These are phyloP conservation scores for Hylaeus volcanicus DNA, from an alignment of 1,140 invertebrate genomes.

Conservation along the genomic window DNA sequence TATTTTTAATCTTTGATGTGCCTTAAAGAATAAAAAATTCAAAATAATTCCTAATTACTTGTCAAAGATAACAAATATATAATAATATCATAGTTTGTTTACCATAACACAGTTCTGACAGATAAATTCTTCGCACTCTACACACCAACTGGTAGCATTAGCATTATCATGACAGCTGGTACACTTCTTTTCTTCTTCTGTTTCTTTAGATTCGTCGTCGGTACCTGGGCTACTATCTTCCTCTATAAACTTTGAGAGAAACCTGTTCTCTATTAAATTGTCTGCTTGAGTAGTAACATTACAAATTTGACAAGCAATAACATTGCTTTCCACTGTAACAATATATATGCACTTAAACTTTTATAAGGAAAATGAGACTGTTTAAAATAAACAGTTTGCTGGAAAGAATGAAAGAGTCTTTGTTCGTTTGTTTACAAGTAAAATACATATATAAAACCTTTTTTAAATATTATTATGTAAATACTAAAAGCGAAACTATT, in stretches of 20 bases:
- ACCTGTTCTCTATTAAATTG: constrained; percentile 76
- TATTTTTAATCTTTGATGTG: constrained; percentile 90
- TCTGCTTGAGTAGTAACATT: constrained; percentile 74
- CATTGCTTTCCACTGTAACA: constrained; percentile 68
- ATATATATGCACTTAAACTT: neutral
- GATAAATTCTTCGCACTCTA: constrained; percentile 94
- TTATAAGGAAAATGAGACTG: neutral
- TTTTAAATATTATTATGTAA: too few species aligned
- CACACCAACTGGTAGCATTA: constrained; percentile 91
- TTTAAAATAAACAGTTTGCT: neutral
- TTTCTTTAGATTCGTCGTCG: constrained; percentile 74
- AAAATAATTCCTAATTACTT: constrained; percentile 15
- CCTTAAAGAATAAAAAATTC: constrained; percentile 69
- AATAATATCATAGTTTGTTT: constrained; percentile 45
- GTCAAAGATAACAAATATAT: neutral
- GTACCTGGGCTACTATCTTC: constrained; percentile 78
- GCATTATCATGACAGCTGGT: constrained; percentile 92
- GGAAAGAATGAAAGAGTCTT: neutral
- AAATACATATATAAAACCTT: too few species aligned
- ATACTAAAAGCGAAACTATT: too few species aligned
- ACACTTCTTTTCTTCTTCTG: constrained; percentile 86
- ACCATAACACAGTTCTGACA: constrained; percentile 91
- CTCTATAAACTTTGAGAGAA: constrained; percentile 73
- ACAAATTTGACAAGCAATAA: constrained; percentile 74
- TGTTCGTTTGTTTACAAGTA: too few species aligned